Evolutionary conservation across 1,140 invertebrate species (phyloP).

Genomic region (Diploscapter pachys): DNA sequence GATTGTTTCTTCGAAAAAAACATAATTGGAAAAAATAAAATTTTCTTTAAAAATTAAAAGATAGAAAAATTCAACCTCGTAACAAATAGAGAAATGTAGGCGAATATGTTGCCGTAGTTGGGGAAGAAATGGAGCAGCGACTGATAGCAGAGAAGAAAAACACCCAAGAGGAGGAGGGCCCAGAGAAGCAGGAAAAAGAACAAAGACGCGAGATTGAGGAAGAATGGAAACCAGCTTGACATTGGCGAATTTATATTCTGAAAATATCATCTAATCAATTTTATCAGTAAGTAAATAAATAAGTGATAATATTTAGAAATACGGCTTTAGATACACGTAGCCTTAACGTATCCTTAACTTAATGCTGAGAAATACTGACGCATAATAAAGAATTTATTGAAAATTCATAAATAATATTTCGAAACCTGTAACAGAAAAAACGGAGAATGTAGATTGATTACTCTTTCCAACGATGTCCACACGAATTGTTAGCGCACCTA

Average conservation of each 20-base stretch:
- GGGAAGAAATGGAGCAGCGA: conserved; percentile 8
- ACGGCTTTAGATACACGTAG: too few relatives aligned
- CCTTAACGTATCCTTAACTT: too few relatives aligned
- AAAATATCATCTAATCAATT: too few relatives aligned
- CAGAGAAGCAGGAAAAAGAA: neutral
- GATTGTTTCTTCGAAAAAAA: too few relatives aligned
- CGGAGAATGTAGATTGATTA: conserved; percentile 58
- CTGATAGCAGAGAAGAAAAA: neutral
- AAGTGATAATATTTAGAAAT: too few relatives aligned
- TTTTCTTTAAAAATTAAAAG: conserved; percentile 2
- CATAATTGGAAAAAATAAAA: neutral
- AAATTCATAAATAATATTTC: neutral
- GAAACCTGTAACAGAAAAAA: neutral
- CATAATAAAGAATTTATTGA: neutral
- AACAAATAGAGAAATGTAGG: conserved; percentile 4
- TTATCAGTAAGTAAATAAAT: too few relatives aligned
- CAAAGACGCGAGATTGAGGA: too few relatives aligned
- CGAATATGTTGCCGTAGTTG: conserved; percentile 6
- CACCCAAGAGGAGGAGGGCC: neutral
- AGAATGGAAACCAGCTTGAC: too few relatives aligned
- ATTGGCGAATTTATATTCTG: too few relatives aligned
- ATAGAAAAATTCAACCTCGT: conserved; percentile 2
- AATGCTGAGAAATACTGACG: too few relatives aligned
- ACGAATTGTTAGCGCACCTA: conserved; percentile 79
- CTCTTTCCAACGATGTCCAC: conserved; percentile 88